Base-by-base conservation (phyloP, 2,797 vertebrate species). In the Acropternis orthonyx region DNA sequence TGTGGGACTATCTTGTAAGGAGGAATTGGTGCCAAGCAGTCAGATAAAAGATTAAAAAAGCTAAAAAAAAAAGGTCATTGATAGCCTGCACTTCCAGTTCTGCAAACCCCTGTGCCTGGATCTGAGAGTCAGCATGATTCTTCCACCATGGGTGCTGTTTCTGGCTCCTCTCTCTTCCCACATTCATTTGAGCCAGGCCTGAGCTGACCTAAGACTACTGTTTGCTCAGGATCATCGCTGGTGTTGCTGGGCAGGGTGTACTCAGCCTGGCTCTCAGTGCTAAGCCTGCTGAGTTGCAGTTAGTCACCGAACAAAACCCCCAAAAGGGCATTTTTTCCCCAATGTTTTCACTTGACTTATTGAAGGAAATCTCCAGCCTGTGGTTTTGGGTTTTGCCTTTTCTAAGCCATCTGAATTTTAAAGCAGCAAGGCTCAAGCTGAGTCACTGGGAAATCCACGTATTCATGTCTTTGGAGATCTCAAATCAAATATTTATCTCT, bases 281-380 rank as follows among this genome's bases (percentile, higher is more conserved):
- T 93, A 82, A 89, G 94, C 89, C 74, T 95, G 49, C 41, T 0
- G 18, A 77, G 75, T 72, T 71, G 89, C 88, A 76, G 59, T 83
- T 77, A 71, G 78, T 66, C 59, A 84, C 74, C 88, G 74, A 95
- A 76, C 85, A 95, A 91, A 92, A 93, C 34, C 71, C 80, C 59
- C 54, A 76, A 86, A 94, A 76, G 67, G 86, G 63, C 80, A 66
- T 79, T 92, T 95, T 79, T 78, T 3, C 49, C 49, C 75, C 32
- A 21, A 0, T 89, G 80, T 90, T 95, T 96, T 95, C 63, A 36
- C 59, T 93, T 54, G 81, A 75, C 43, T 91, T 96, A 69, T 17
- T 78, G 92, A 76, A 86, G 49, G 63, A 86, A 84, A 94, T 92
- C 88, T 95, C 24, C 61, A 80, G 88, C 27, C 56, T 36, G 49